Percentiles rank a stretch among this genome's conserved stretches.
Conservation (phyloP, 2,888 invertebrate genomes). For the Carpatolechia fugitivella region DNA sequence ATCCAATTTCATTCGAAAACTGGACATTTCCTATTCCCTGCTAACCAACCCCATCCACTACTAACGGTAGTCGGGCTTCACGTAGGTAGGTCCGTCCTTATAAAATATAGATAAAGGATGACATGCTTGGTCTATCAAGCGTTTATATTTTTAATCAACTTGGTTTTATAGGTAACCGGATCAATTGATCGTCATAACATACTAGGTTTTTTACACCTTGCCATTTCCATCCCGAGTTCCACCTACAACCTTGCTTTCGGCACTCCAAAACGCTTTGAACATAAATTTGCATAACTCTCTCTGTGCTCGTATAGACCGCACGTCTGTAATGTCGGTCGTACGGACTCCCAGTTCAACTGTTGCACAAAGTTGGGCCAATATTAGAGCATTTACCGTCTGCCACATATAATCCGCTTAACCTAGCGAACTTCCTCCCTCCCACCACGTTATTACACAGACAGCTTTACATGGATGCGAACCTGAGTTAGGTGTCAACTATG, state of each 20-base stretch:
- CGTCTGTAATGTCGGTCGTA: not conserved
- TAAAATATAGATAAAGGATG: no score
- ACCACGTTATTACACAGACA: no score
- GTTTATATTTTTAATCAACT: no score
- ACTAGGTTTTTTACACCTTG: no score
- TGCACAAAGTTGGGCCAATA: conserved; percentile 1
- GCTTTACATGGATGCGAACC: no score
- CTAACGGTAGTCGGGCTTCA: no score
- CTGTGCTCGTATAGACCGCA: not conserved
- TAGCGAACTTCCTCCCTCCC: not conserved
- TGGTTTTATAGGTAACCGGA: no score
- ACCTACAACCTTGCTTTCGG: not conserved
- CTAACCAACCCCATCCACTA: not conserved
- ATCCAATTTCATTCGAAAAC: not conserved
- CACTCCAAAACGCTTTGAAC: not conserved
- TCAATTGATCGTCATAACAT: no score
- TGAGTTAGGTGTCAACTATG: no score
- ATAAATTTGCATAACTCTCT: not conserved
- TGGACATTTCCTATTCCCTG: not conserved
- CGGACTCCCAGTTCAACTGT: not conserved
- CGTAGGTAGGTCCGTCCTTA: no score
- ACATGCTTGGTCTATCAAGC: no score
- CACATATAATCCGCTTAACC: not conserved
- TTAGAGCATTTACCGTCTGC: not conserved
- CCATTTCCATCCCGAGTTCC: no score